A percentile compares a stretch with the other conserved stretches of the same genome.
phyloP scores from a whole-genome alignment of 2,797 vertebrate species.

The Sebastes aleutianus region DNA sequence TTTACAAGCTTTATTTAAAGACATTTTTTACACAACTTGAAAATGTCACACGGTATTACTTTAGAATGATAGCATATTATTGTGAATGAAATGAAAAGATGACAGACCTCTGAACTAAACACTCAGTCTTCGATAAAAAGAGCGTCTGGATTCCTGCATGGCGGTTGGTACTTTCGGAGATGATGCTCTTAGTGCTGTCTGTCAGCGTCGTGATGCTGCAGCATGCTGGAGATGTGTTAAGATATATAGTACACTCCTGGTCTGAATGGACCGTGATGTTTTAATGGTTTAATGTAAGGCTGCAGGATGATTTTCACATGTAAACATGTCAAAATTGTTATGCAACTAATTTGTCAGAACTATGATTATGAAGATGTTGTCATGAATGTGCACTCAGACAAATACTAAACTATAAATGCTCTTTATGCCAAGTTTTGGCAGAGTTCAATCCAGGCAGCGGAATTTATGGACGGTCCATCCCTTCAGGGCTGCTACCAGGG shows the following conservation, averaged over 20 bases:
- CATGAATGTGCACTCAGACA: background rate
- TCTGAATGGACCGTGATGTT: background rate
- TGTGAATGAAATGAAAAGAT: background rate
- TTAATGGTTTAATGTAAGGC: background rate
- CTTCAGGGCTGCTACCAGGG: background rate
- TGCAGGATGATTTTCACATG: background rate
- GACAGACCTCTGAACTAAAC: background rate
- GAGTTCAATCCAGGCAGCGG: background rate
- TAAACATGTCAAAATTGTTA: background rate
- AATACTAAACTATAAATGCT: too few relatives aligned
- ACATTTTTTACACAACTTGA: background rate
- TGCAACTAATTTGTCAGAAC: background rate
- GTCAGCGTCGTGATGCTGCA: background rate
- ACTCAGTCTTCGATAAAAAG: background rate
- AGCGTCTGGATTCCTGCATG: background rate
- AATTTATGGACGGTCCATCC: background rate
- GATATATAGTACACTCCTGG: background rate
- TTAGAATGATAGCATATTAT: background rate
- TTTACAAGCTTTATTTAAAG: slow-evolving; percentile 9
- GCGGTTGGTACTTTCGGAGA: background rate
- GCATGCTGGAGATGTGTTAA: background rate
- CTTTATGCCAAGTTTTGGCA: background rate
- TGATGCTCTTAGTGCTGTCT: background rate
- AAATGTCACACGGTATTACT: slow-evolving; percentile 22
- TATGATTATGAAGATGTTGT: background rate